These are phyloP conservation scores for Proales similis DNA, from an alignment of 1,140 invertebrate genomes.

Conservation along the genomic window DNA sequence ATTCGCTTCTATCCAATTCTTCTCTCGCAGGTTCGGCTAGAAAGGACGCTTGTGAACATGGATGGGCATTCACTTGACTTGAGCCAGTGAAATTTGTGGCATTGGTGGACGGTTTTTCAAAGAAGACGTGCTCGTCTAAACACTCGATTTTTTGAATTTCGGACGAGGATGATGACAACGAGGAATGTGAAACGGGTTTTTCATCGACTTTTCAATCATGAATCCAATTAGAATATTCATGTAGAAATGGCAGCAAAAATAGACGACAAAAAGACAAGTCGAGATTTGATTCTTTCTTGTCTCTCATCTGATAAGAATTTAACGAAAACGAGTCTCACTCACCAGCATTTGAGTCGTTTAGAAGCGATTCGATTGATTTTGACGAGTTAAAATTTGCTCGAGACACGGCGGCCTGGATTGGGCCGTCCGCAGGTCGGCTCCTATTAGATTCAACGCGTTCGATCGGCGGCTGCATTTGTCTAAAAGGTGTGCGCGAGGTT, in stretches of 20 bases:
- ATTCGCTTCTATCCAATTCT: too few relatives aligned
- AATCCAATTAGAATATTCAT: not conserved
- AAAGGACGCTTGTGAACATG: too few relatives aligned
- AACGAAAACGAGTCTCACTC: not conserved
- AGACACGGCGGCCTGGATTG: too few relatives aligned
- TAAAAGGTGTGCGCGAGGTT: not conserved
- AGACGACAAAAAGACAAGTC: not conserved
- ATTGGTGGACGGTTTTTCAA: too few relatives aligned
- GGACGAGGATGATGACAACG: not conserved
- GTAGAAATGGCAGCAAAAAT: not conserved
- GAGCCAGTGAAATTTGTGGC: too few relatives aligned
- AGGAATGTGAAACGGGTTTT: not conserved
- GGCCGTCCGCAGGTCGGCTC: too few relatives aligned
- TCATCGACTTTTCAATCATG: not conserved
- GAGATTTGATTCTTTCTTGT: not conserved
- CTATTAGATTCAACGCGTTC: too few relatives aligned
- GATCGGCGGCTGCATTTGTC: too few relatives aligned
- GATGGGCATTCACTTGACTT: too few relatives aligned
- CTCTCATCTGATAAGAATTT: not conserved
- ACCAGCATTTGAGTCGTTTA: slow-evolving; percentile 33
- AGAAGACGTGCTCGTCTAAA: slow-evolving; percentile 34
- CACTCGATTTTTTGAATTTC: slow-evolving; percentile 17
- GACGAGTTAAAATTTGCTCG: too few relatives aligned
- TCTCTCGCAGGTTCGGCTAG: too few relatives aligned
- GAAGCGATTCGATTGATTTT: slow-evolving; percentile 32